phyloP scores from a whole-genome alignment of 23 tunicate species.

The Trididemnum clinides region DNA sequence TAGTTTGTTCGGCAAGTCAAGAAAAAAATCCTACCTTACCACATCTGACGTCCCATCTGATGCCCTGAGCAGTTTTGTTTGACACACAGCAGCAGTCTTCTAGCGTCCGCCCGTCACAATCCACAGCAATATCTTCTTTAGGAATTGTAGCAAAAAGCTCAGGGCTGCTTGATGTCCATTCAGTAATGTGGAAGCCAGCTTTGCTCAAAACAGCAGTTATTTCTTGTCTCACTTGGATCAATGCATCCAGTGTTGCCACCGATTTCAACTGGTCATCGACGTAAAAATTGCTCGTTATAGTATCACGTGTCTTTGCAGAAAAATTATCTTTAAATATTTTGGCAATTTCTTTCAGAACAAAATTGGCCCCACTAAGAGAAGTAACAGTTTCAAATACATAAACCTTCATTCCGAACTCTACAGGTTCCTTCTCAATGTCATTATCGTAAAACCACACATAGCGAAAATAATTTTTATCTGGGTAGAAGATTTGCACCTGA shows the following conservation, averaged over 20 bases:
- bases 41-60: too few relatives aligned
- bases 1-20: too few relatives aligned
- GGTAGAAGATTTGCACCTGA: background rate
- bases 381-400: background rate
- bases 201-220: background rate
- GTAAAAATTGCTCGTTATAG: constrained; percentile 26
- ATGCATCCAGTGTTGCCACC: background rate
- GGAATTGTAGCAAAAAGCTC: background rate
- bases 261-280: constrained; percentile 24
- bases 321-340: background rate
- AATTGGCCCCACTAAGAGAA: background rate
- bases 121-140: too few relatives aligned
- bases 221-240: background rate
- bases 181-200: constrained; percentile 34
- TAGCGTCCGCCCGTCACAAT: too few relatives aligned
- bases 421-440: background rate
- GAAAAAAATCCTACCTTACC: too few relatives aligned
- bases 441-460: constrained; percentile 17
- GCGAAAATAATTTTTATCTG: constrained; percentile 9
- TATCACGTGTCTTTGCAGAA: background rate
- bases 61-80: too few relatives aligned
- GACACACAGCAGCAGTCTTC: too few relatives aligned
- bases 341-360: background rate
- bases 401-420: background rate
- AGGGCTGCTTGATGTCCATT: constrained; percentile 12